A percentile compares a stretch with the other conserved stretches of the same genome.
Evolutionary conservation across 2,113 vertebrate genomes (phyloP).

Genomic region (Nycticorax nycticorax): DNA sequence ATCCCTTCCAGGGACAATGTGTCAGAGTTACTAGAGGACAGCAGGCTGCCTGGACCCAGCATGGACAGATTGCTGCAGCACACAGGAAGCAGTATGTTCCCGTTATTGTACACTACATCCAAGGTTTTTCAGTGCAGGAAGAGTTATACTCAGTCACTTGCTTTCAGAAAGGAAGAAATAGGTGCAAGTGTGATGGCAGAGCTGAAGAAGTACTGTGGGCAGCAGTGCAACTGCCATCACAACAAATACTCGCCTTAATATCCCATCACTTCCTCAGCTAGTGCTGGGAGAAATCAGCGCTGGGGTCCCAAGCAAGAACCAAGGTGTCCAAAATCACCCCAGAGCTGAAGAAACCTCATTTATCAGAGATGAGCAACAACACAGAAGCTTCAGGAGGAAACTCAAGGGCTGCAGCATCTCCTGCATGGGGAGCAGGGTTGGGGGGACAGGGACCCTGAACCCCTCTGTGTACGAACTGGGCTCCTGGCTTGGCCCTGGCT

Average conservation of each 20-base stretch:
- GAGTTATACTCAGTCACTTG: neutral
- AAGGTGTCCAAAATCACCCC: neutral
- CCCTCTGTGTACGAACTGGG: rapidly evolving
- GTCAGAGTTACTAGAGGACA: neutral
- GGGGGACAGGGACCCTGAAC: neutral
- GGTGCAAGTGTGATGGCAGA: neutral
- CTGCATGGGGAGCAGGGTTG: rapidly evolving
- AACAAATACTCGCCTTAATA: neutral
- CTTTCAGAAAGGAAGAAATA: neutral
- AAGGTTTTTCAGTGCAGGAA: neutral
- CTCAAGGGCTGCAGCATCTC: neutral
- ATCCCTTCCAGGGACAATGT: neutral
- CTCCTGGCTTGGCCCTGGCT: neutral
- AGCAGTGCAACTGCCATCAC: neutral
- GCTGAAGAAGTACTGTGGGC: neutral
- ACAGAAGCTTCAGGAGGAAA: neutral
- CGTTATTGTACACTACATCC: neutral
- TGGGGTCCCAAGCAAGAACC: neutral
- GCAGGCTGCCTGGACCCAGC: neutral
- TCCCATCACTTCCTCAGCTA: neutral
- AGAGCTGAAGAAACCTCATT: neutral
- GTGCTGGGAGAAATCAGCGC: neutral
- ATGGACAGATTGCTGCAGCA: neutral
- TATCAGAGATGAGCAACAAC: neutral
- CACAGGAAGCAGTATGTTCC: neutral